Evolutionary conservation across 2,113 vertebrate genomes (phyloP).

Genomic region (Argyrosomus japonicus): DNA sequence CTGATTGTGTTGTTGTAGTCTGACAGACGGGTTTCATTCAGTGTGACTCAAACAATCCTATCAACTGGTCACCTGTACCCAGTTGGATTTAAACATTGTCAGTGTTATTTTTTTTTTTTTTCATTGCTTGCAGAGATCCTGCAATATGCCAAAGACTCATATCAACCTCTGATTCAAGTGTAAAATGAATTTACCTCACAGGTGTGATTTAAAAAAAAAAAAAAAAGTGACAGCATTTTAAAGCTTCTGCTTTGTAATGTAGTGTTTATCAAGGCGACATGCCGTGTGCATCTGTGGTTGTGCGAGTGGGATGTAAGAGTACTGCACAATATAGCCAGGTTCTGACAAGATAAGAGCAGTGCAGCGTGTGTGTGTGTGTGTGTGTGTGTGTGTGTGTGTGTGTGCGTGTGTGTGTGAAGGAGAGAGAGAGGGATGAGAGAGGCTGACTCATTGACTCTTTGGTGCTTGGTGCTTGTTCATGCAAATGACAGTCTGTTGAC

Average conservation of each 20-base stretch:
- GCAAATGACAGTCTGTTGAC: constrained; percentile 76
- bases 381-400: not conserved
- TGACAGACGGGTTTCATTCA: not conserved
- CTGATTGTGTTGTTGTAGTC: not conserved
- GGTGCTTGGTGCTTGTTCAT: constrained; percentile 66
- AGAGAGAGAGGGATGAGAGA: constrained; percentile 13
- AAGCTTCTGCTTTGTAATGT: not conserved
- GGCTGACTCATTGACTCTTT: constrained; percentile 75
- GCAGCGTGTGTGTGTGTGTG: constrained; percentile 7
- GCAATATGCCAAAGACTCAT: no score
- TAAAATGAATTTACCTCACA: not conserved
- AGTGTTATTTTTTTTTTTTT: not conserved
- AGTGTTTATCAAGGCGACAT: not conserved
- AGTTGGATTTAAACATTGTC: not conserved
- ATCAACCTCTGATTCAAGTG: not conserved
- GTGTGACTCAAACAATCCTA: not conserved
- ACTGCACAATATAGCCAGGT: constrained; percentile 28
- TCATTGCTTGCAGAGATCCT: not conserved
- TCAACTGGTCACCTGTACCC: not conserved
- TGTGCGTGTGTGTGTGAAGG: not conserved
- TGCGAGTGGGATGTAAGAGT: constrained; percentile 29
- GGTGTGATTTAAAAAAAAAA: not conserved
- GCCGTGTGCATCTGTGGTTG: not conserved
- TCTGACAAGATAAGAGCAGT: constrained; percentile 48
- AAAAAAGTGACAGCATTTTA: not conserved